Conservation (phyloP, 2,113 vertebrate genomes). For the Labeo rohita region DNA sequence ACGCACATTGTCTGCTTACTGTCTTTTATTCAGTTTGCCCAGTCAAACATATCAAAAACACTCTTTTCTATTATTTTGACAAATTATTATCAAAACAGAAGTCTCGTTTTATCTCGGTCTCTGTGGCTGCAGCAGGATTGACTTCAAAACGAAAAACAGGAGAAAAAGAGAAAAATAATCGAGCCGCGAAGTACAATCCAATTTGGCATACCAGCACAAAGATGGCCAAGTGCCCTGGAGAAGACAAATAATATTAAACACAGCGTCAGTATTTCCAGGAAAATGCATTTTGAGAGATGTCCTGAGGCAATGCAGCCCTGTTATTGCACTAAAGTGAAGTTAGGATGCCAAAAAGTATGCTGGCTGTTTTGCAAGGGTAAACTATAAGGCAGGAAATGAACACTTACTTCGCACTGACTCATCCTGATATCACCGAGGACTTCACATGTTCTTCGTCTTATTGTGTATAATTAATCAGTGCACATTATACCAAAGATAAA, state of each 20-base stretch:
- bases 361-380: constrained; percentile 12
- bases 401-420: not conserved
- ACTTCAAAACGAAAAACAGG: constrained; percentile 37
- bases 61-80: constrained; percentile 41
- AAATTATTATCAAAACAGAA: constrained; percentile 53
- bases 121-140: constrained; percentile 21
- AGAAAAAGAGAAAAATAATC: constrained; percentile 43
- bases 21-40: constrained; percentile 49
- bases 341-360: constrained; percentile 7
- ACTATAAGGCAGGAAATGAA: not conserved
- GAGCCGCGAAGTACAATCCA: constrained; percentile 48
- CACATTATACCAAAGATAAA: not conserved
- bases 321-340: constrained; percentile 40
- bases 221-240: constrained; percentile 48
- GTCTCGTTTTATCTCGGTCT: constrained; percentile 39
- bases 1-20: constrained; percentile 31
- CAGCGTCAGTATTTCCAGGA: constrained; percentile 44
- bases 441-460: not conserved
- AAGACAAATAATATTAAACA: constrained; percentile 59
- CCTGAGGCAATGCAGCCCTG: constrained; percentile 37
- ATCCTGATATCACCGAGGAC: not conserved
- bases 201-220: constrained; percentile 52
- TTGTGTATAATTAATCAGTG: not conserved
- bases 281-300: constrained; percentile 45
- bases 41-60: constrained; percentile 30